phyloP scores from a whole-genome alignment of 2,113 vertebrate species.

The Charadrius vociferus region DNA sequence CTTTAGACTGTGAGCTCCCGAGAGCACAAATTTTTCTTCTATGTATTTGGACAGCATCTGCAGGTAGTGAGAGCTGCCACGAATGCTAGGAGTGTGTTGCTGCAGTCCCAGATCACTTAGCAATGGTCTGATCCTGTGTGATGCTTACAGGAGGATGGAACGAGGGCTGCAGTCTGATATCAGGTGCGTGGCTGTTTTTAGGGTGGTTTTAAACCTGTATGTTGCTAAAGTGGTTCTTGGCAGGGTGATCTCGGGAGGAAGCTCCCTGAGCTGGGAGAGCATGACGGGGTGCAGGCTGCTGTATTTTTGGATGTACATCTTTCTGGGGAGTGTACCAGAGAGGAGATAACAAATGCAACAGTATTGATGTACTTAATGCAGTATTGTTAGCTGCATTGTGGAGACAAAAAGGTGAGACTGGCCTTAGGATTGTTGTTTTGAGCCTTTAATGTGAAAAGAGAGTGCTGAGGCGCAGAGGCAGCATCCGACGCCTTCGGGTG shows the following conservation, averaged over 20 bases:
- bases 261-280: neutral
- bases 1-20: neutral
- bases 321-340: neutral
- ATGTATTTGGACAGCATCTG: neutral
- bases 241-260: neutral
- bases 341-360: neutral
- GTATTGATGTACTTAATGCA: neutral
- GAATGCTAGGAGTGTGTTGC: neutral
- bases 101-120: neutral
- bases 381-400: neutral
- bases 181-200: neutral
- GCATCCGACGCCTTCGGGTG: fast-evolving
- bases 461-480: fast-evolving
- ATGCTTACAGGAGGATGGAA: neutral
- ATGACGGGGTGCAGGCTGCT: neutral
- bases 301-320: neutral
- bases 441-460: neutral
- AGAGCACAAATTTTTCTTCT: neutral
- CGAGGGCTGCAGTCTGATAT: neutral
- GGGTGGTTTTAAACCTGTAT: neutral
- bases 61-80: neutral
- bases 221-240: neutral
- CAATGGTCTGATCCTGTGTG: neutral
- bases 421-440: neutral
- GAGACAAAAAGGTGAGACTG: neutral